phyloP scores from a whole-genome alignment of 2,888 invertebrate genomes.

The Lasioglossum leucozonium region DNA sequence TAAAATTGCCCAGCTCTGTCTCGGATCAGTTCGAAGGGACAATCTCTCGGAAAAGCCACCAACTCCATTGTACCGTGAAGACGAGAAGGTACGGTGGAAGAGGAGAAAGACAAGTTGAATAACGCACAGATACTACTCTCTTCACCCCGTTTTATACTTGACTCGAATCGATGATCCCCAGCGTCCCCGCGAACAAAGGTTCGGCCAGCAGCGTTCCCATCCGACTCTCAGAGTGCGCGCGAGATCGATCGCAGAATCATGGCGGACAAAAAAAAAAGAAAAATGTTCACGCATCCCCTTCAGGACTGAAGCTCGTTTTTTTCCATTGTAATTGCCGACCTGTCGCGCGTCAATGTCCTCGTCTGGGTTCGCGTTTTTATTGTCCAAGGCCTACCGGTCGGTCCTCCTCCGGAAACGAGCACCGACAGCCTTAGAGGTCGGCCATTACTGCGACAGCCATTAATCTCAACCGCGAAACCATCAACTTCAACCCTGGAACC shows the following conservation, averaged over 20 bases:
- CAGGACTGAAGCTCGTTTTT: constrained; percentile 57
- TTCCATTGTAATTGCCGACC: constrained; percentile 49
- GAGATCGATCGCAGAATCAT: constrained; percentile 2
- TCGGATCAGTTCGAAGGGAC: constrained; percentile 13
- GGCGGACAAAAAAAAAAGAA: not conserved
- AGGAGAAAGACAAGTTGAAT: not conserved
- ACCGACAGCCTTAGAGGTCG: not conserved
- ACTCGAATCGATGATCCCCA: not conserved
- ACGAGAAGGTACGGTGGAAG: not conserved
- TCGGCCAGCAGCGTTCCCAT: constrained; percentile 49
- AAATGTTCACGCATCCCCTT: constrained; percentile 59
- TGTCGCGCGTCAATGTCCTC: constrained; percentile 56
- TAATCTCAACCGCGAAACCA: not conserved
- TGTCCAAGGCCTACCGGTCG: constrained; percentile 70
- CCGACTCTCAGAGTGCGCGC: constrained; percentile 1
- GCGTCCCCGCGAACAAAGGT: constrained; percentile 50
- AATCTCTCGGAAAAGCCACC: not conserved
- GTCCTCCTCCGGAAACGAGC: constrained; percentile 15
- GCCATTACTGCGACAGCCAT: not conserved
- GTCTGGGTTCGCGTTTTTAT: constrained; percentile 64
- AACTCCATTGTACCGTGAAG: not conserved
- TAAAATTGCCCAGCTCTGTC: constrained; percentile 1
- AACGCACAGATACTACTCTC: constrained; percentile 44
- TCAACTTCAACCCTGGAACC: not conserved
- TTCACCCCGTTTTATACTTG: constrained; percentile 48